Percentiles rank a stretch among this genome's conserved stretches.
phyloP scores from a whole-genome alignment of 2,888 invertebrate species.

The Chymomyza caudatula region DNA sequence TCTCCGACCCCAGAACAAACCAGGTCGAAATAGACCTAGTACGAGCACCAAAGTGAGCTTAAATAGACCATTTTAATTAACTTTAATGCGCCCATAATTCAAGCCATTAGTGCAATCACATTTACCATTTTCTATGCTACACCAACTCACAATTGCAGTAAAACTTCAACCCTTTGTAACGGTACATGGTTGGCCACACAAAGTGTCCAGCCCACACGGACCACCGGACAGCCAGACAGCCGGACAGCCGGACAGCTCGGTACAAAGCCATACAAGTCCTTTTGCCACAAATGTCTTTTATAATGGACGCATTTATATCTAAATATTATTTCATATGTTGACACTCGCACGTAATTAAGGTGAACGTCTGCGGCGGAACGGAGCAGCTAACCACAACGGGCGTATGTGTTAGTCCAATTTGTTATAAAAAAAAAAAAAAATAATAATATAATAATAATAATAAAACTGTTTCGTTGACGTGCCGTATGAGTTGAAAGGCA shows the following conservation, averaged over 20 bases:
- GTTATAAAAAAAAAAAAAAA: background rate
- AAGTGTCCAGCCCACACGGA: background rate
- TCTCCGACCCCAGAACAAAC: background rate
- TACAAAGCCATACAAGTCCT: too few relatives aligned
- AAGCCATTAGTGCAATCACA: slow-evolving; percentile 77
- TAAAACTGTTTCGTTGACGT: slow-evolving; percentile 5
- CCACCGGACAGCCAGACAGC: background rate
- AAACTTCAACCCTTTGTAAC: background rate
- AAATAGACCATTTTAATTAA: slow-evolving; percentile 76
- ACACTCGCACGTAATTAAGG: slow-evolving; percentile 71
- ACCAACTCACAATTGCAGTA: background rate
- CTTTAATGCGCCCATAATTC: slow-evolving; percentile 78
- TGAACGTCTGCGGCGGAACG: slow-evolving; percentile 19
- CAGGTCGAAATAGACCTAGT: background rate
- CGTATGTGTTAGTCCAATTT: slow-evolving; percentile 7
- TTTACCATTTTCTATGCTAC: slow-evolving; percentile 58
- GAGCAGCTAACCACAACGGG: slow-evolving; percentile 13
- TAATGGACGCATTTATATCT: slow-evolving; percentile 52
- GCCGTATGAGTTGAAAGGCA: background rate
- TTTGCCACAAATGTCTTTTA: slow-evolving; percentile 16
- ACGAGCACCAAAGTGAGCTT: slow-evolving; percentile 13
- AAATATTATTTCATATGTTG: slow-evolving; percentile 73
- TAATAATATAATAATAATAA: background rate
- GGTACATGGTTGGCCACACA: slow-evolving; percentile 5
- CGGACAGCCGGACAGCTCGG: background rate